Conservation (phyloP, 2,888 invertebrate genomes). For the Hirtodrosophila alboralis region DNA sequence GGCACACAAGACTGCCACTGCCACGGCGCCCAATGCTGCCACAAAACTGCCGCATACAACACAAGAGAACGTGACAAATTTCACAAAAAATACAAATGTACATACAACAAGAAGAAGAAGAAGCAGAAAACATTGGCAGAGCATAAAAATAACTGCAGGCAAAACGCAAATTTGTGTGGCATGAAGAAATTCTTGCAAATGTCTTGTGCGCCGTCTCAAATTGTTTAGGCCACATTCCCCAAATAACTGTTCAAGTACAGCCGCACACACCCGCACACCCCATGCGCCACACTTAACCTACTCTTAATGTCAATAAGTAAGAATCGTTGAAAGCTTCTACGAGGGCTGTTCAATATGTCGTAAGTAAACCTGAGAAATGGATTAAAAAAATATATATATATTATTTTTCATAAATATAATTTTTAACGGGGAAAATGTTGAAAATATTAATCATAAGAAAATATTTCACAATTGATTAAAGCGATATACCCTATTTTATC, state of each 20-base stretch:
- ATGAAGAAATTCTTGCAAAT: constrained; percentile 45
- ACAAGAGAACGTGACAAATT: constrained; percentile 74
- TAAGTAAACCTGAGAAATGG: too few species aligned
- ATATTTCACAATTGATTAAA: too few species aligned
- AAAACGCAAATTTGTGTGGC: constrained; percentile 56
- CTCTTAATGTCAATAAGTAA: constrained; percentile 67
- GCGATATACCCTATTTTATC: too few species aligned
- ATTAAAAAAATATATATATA: too few species aligned
- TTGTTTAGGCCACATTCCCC: constrained; percentile 37
- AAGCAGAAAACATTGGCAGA: constrained; percentile 41
- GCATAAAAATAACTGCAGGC: constrained; percentile 66
- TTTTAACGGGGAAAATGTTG: too few species aligned
- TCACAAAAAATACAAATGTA: constrained; percentile 48
- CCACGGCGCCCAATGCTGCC: constrained; percentile 31
- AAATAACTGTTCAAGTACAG: constrained; percentile 9
- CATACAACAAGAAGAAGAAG: constrained; percentile 3
- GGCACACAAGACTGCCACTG: constrained; percentile 30
- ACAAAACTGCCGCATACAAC: constrained; percentile 5
- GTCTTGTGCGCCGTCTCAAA: constrained; percentile 21
- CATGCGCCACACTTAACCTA: constrained; percentile 4
- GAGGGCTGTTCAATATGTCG: too few species aligned
- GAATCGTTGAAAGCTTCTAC: too few species aligned
- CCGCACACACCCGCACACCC: neutral
- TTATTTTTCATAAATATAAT: too few species aligned
- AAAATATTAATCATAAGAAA: too few species aligned